Base-by-base conservation (phyloP, 2,113 vertebrate species). In the Donacobius atricapilla region DNA sequence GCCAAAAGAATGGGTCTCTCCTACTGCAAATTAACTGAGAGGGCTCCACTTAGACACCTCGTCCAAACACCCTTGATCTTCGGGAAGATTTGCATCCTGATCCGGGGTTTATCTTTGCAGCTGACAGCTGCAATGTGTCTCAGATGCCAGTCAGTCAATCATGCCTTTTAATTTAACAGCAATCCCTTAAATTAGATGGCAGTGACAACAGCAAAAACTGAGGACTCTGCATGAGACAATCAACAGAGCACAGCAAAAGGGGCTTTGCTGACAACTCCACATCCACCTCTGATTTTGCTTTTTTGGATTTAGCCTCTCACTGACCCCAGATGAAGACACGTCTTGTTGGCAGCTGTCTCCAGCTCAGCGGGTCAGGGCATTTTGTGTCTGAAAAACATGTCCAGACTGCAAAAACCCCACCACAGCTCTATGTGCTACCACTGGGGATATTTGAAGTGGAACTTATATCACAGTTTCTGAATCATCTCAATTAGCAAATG, bases 111-210 rank as follows among this genome's bases (percentile, higher is more conserved):
- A 50, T 93, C 94, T 90, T 71, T 11, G 22, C 94, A 95, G 93
- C 94, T 96, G 93, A 87, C 96, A 97, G 93, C 96, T 97, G 96
- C 12, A 22, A 53, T 90, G 61, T 87, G 79, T 93, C 92, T 93
- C 92, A 71, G 72, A 94, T 31, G 48, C 79, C 90, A 94, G 63
- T 90, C 87, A 91, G 54, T 96, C 92, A 96, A 75, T 93, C 88
- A 75, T 28, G 77, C 69, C 65, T 89, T 84, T 87, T 92, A 96
- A 96, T 93, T 92, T 89, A 96, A 90, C 76, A 86, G 86, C 86
- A 95, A 82, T 92, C 77, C 77, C 90, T 96, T 95, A 78, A 94
- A 96, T 93, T 84, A 93, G 90, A 71, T 35, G 69, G 40, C 83
- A 92, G 65, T 3, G 47, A 90, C 92, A 96, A 56, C 90, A 88